Evolutionary conservation across 92 coral and sea anemone genomes (phyloP).

Genomic region (Meandrina meandrites): DNA sequence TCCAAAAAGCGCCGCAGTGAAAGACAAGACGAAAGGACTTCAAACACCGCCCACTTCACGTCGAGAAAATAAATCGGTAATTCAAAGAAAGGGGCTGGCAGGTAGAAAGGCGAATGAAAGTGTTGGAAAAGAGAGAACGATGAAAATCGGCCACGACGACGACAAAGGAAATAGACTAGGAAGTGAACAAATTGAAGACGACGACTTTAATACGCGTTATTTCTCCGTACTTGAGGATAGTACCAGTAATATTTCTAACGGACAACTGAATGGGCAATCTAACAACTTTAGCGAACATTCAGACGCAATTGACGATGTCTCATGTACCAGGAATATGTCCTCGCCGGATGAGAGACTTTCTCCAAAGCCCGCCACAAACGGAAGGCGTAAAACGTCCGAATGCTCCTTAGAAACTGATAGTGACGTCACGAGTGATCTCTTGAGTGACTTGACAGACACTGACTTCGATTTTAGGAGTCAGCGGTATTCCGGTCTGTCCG

Average conservation of each 20-base stretch:
- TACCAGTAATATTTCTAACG: not conserved
- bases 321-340: not conserved
- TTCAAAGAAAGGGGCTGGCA: not conserved
- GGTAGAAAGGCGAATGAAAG: not conserved
- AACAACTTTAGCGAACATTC: not conserved
- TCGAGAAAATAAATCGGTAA: conserved; percentile 9
- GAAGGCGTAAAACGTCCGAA: conserved; percentile 9
- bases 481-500: conserved; percentile 56
- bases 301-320: not conserved
- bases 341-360: conserved; percentile 21
- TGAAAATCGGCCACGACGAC: not conserved
- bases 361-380: not conserved
- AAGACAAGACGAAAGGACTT: not conserved
- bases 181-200: not conserved
- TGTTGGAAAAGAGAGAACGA: not conserved
- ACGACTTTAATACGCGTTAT: not conserved
- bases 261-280: not conserved
- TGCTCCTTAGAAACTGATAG: conserved; percentile 41
- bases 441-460: conserved; percentile 58
- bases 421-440: conserved; percentile 28
- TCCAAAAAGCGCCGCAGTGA: not conserved
- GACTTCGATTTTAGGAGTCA: conserved; percentile 73
- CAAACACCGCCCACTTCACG: not conserved
- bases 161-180: not conserved
- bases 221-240: not conserved